Percentiles rank a stretch among this genome's conserved stretches.
These are phyloP conservation scores for Ceyx melanurus DNA, from an alignment of 2,113 vertebrate genomes.

Conservation along the genomic window DNA sequence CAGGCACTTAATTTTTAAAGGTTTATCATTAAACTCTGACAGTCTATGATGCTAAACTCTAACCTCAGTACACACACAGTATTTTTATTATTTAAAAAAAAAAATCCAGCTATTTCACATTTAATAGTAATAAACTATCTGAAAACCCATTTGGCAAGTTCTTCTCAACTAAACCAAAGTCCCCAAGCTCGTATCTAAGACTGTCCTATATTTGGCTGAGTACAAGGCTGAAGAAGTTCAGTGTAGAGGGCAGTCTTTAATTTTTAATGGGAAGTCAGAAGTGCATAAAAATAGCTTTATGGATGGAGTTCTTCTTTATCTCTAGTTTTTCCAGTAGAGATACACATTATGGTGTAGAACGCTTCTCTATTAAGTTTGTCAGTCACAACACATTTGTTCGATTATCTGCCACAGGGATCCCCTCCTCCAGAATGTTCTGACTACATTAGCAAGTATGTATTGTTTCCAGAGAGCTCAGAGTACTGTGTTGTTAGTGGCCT, in stretches of 20 bases:
- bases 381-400: background rate
- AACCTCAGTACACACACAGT: background rate
- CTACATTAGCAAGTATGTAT: background rate
- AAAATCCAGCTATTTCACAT: background rate
- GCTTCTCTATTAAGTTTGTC: background rate
- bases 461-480: background rate
- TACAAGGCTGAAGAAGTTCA: background rate
- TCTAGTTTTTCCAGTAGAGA: background rate
- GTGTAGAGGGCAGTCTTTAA: conserved; percentile 24
- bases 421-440: background rate
- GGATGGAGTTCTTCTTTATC: background rate
- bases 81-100: background rate
- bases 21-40: background rate
- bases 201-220: background rate
- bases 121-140: background rate
- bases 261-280: conserved; percentile 40
- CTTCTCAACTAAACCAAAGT: background rate
- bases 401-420: background rate
- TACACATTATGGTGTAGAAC: background rate
- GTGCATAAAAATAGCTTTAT: background rate
- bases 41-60: background rate
- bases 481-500: background rate
- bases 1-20: background rate
- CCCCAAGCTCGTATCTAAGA: background rate
- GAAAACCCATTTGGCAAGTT: background rate